Evolutionary conservation across 2,113 vertebrate species (phyloP).

Genomic region (Synchiropus splendidus): DNA sequence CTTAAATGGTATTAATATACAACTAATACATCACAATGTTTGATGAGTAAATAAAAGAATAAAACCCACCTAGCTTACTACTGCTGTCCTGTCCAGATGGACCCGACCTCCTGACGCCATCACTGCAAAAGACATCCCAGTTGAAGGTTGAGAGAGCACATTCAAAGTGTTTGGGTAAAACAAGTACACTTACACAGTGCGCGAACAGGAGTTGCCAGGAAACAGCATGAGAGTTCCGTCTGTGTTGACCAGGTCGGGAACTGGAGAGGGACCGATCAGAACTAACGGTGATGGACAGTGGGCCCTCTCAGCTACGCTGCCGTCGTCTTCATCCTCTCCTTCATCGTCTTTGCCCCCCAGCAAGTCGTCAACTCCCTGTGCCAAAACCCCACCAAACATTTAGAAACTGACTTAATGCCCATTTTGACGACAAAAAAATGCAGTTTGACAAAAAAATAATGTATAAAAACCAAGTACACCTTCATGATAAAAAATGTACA

Average conservation of each 20-base stretch:
- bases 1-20: background rate
- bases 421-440: no score
- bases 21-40: background rate
- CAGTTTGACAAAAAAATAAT: no score
- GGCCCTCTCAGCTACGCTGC: conserved; percentile 42
- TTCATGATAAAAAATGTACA: no score
- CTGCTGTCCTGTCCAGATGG: conserved; percentile 45
- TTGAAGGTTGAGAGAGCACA: background rate
- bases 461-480: no score
- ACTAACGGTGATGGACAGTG: conserved; percentile 56
- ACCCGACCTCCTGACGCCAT: conserved; percentile 48
- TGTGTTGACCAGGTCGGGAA: conserved; percentile 59
- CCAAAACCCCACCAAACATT: no score
- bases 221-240: conserved; percentile 86
- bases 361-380: conserved; percentile 72
- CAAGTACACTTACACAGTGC: conserved; percentile 69
- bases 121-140: conserved; percentile 30
- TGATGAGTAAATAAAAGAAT: no score
- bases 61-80: conserved; percentile 57
- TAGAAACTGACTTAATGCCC: no score
- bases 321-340: conserved; percentile 58
- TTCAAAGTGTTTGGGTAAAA: no score
- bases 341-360: conserved; percentile 62
- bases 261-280: conserved; percentile 41
- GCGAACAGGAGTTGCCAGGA: conserved; percentile 80